Conservation (phyloP, 2,113 vertebrate genomes). For the Trichomycterus rosablanca region DNA sequence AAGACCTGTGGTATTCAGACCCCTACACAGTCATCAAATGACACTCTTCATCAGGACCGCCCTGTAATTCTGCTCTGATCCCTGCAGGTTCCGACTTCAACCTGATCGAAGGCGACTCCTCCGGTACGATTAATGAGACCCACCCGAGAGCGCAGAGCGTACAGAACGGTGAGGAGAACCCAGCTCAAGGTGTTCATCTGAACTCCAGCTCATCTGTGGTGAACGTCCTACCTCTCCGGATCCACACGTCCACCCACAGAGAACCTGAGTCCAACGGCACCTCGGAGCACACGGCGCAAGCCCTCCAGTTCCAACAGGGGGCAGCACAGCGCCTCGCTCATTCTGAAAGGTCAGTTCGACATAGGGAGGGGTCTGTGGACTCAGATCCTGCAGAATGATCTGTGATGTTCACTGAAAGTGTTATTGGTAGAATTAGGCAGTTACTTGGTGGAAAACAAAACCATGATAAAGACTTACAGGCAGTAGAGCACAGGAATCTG, state of each 20-base stretch:
- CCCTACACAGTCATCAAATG: no score
- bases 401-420: no score
- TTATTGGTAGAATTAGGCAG: no score
- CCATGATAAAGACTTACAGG: no score
- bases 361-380: no score
- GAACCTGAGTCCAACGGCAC: constrained; percentile 57
- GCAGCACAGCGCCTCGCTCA: constrained; percentile 65
- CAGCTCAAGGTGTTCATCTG: constrained; percentile 37
- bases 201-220: constrained; percentile 44
- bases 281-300: constrained; percentile 29
- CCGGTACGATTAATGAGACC: constrained; percentile 49
- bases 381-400: no score
- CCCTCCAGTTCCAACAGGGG: constrained; percentile 56
- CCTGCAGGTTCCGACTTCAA: constrained; percentile 55
- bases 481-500: no score
- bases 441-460: no score
- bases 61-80: no score
- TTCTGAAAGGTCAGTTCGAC: constrained; percentile 69
- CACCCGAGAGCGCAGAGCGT: constrained; percentile 31
- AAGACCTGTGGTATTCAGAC: neutral
- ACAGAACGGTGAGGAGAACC: no score
- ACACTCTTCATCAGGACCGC: no score
- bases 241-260: constrained; percentile 32
- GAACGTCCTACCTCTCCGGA: constrained; percentile 50
- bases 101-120: constrained; percentile 43